Evolutionary conservation across 2,888 invertebrate species (phyloP), one percentile per base, ranked within the genome.

Genomic region (Eristalinus aeneus): DNA sequence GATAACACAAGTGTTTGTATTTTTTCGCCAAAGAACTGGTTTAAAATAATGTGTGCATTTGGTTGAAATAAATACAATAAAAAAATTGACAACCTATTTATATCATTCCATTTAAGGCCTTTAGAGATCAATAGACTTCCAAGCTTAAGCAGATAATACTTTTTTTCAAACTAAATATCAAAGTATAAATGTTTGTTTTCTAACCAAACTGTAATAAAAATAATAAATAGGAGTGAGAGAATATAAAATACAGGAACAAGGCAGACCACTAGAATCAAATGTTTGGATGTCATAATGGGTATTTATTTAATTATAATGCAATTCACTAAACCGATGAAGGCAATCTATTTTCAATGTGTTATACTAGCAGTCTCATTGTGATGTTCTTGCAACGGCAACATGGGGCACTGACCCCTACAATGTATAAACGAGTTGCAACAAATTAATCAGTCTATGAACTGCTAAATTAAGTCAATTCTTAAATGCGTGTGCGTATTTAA

Each of bases 231-330:
- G 22, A 64, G 36, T 56, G 31, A 36, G 20, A 16, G 36, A 46
- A 5, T 54, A 68, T 20, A 74, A 31, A 61, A 53, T 53, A 72
- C 9, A 32, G 46, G 53, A 54, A 27, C 34, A 22, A 27, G 22
- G 32, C 39, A 53, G 64, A 20, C 46, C 53, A 23, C 63, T 12
- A 63, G 27, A 72, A 74, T 81, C 56, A 32, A 73, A 83, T 78
- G 72, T 68, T 78, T 83, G 36, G 63, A 22, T 78, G 63, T 73
- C 69, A 64, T 78, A 83, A 77, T 73, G 73, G 73, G 31, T 78
- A 78, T 73, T 68, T 73, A 83, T 73, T 73, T 36, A 82, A 77
- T 77, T 72, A 78, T 68, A 83, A 78, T 73, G 77, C 73, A 64
- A 69, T 63, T 68, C 68, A 32, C 46, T 77, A 68, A 82, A 73